Base-by-base conservation (phyloP, 2,113 vertebrate species). In the Seriola rivoliana region DNA sequence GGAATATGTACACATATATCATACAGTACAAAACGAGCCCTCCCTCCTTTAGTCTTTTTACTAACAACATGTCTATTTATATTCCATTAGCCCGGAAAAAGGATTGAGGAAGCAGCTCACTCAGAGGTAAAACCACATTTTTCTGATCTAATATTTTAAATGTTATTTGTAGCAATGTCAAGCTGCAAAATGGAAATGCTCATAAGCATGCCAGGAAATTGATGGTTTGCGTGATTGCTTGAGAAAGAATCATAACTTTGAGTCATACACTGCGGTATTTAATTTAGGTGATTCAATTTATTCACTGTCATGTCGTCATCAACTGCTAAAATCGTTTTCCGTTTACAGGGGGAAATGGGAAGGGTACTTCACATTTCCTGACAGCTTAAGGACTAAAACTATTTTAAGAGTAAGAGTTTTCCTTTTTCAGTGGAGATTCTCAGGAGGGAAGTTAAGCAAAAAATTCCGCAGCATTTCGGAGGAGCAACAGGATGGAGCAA, bases 201-300 rank as follows among this genome's bases (percentile, higher is more conserved):
- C 75, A 75, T 80, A 85, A 89, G 79, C 76, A 73, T 10, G 65
- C 58, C 62, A 42, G 82, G 64, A 77, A 87, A 89, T 72, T 69
- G 82, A 87, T 91, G 88, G 89, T 81, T 89, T 83, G 80, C 42
- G 68, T 70, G 78, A 90, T 83, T 19, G 58, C 48, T 46, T 14
- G 40, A 69, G 81, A 81, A 64, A 78, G 72, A 85, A 79, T 88
- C 81, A 79, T 87, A 85, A 75, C 70, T 86, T 89, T 87, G 71
- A 85, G 65, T 74, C 77, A 69, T 69, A 62, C 21, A 71, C 60
- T 65, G 58, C 11, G 74, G 57, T 84, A 81, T 88, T 91, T 83
- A 80, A 91, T 87, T 86, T 77, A 74, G 8, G 63, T 82, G 79
- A 89, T 89, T 85, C 52, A 57, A 85, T 92, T 85, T 71, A 86